These are phyloP conservation scores for Camponotus floridanus DNA, from an alignment of 1,140 invertebrate genomes.

Conservation along the genomic window DNA sequence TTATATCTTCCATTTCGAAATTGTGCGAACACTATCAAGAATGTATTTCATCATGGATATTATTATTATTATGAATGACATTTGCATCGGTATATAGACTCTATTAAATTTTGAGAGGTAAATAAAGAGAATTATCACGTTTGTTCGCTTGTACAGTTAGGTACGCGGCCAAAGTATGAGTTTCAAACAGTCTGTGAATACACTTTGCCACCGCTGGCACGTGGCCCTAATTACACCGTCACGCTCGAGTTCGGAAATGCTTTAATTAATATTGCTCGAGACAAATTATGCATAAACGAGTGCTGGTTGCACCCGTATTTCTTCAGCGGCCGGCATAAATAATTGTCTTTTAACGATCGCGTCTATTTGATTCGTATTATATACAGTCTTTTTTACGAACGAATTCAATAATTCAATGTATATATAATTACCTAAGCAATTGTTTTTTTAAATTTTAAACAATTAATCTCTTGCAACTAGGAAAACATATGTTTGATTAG, in stretches of 20 bases:
- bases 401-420: not conserved
- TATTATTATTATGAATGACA: not conserved
- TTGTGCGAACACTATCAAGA: not conserved
- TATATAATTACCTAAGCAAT: not conserved
- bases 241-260: slow-evolving; percentile 64
- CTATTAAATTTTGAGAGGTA: slow-evolving; percentile 16
- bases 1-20: not conserved
- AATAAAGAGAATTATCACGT: slow-evolving; percentile 32
- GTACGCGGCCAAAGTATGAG: slow-evolving; percentile 17
- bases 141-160: not conserved
- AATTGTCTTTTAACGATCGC: slow-evolving; percentile 50
- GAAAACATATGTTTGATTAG: too few relatives aligned
- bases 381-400: not conserved
- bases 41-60: slow-evolving; percentile 12
- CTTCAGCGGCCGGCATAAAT: slow-evolving; percentile 30
- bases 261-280: slow-evolving; percentile 66
- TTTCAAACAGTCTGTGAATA: slow-evolving; percentile 33
- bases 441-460: not conserved
- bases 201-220: slow-evolving; percentile 52
- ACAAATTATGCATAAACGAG: slow-evolving; percentile 63
- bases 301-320: not conserved
- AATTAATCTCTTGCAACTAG: not conserved
- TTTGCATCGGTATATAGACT: not conserved
- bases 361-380: not conserved
- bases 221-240: slow-evolving; percentile 69